These are phyloP conservation scores for Drosophila bifasciata DNA, from an alignment of 1,140 invertebrate species.

Conservation along the genomic window DNA sequence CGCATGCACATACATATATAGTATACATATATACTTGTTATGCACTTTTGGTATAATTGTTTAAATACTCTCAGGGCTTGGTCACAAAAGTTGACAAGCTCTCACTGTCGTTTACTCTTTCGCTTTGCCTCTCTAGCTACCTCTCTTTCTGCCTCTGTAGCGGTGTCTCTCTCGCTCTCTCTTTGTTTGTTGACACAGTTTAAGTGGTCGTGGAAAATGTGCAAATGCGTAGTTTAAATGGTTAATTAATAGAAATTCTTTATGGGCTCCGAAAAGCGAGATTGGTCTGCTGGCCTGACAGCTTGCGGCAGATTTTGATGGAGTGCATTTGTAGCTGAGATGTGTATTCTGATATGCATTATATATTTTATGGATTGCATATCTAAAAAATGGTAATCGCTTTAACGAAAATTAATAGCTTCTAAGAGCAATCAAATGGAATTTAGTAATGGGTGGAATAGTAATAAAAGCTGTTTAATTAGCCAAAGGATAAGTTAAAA, in stretches of 20 bases:
- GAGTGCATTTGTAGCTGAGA: constrained; percentile 17
- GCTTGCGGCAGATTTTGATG: constrained; percentile 23
- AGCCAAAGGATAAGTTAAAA: no score
- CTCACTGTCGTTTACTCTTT: constrained; percentile 9
- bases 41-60: constrained; percentile 53
- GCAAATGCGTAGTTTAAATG: constrained; percentile 62
- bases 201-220: constrained; percentile 63
- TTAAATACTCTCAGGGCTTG: constrained; percentile 59
- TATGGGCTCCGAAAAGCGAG: constrained; percentile 15
- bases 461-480: no score
- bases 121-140: no score
- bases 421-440: no score
- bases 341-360: constrained; percentile 2
- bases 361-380: constrained; percentile 11
- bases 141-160: background rate
- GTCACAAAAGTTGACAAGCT: constrained; percentile 77
- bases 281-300: background rate
- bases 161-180: constrained; percentile 34
- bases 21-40: constrained; percentile 34
- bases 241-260: constrained; percentile 75
- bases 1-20: constrained; percentile 6
- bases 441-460: no score
- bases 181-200: constrained; percentile 67
- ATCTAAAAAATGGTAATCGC: constrained; percentile 10
- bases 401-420: no score